phyloP scores from a whole-genome alignment of 2,797 vertebrate species.

The Spinibarbus caldwelli region DNA sequence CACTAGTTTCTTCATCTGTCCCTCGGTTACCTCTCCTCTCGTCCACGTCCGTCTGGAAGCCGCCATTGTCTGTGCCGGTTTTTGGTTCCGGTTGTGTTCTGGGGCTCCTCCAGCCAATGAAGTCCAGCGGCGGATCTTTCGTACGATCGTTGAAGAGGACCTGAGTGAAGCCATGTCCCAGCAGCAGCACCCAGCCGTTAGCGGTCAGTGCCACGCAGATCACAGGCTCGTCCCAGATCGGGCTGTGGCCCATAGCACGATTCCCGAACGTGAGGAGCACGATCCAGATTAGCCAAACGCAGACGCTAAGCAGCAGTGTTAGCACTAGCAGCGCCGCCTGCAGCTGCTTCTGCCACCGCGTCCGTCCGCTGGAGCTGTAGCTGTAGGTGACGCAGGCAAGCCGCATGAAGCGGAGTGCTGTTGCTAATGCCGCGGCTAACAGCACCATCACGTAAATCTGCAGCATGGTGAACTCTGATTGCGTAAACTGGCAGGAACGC shows the following conservation, averaged over 20 bases:
- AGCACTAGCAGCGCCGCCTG: slow-evolving; percentile 79
- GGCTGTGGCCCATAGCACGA: too few species aligned
- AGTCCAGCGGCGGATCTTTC: slow-evolving; percentile 69
- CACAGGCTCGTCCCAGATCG: slow-evolving; percentile 87
- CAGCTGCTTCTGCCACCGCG: slow-evolving; percentile 48
- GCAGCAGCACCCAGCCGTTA: slow-evolving; percentile 89
- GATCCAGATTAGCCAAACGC: slow-evolving; percentile 91
- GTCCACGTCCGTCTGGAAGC: slow-evolving; percentile 74
- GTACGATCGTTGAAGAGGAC: slow-evolving; percentile 76
- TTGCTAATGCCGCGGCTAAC: slow-evolving; percentile 75
- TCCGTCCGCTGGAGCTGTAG: slow-evolving; percentile 65
- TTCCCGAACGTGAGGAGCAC: slow-evolving; percentile 78
- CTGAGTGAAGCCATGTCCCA: slow-evolving; percentile 82
- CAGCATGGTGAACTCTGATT: slow-evolving; percentile 85
- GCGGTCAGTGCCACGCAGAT: slow-evolving; percentile 83
- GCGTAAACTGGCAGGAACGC: slow-evolving; percentile 58
- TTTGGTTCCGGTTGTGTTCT: slow-evolving; percentile 60
- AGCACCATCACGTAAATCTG: slow-evolving; percentile 88
- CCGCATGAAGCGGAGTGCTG: slow-evolving; percentile 77
- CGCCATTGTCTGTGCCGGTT: slow-evolving; percentile 82
- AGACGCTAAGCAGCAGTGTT: slow-evolving; percentile 79
- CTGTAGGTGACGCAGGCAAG: slow-evolving; percentile 75
- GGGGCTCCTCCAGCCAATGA: slow-evolving; percentile 73
- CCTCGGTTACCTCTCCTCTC: slow-evolving; percentile 67
- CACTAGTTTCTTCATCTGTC: not conserved